Evolutionary conservation across 2,113 vertebrate genomes (phyloP).

Genomic region (Corvus moneduloides): DNA sequence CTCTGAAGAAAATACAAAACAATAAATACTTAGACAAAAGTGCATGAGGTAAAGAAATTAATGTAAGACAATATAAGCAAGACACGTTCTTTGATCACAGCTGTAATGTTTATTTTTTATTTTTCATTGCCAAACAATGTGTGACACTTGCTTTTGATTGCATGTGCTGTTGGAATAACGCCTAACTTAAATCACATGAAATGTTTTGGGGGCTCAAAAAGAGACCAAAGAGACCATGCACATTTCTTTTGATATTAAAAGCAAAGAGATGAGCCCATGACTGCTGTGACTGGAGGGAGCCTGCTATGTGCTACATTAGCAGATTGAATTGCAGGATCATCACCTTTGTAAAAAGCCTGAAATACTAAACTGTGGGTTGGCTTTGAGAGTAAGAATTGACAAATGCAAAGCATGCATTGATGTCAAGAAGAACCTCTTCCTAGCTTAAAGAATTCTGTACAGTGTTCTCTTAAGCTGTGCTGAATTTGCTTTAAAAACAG

Average conservation of each 20-base stretch:
- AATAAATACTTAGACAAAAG: neutral
- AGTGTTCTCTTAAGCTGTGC: slow-evolving; percentile 23
- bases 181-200: neutral
- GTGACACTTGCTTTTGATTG: slow-evolving; percentile 12
- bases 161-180: neutral
- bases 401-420: neutral
- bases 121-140: neutral
- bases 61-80: neutral
- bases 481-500: slow-evolving; percentile 54
- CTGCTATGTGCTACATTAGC: neutral
- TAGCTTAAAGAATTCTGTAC: slow-evolving; percentile 4
- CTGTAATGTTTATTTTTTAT: neutral
- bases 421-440: neutral
- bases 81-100: neutral
- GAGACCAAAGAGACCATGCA: neutral
- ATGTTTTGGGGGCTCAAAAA: neutral
- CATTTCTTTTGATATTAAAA: neutral
- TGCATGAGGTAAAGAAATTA: neutral
- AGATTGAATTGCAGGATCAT: neutral
- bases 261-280: neutral
- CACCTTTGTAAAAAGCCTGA: neutral
- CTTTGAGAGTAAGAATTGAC: neutral
- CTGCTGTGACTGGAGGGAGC: neutral
- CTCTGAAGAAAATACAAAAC: neutral
- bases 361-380: neutral